Conservation (phyloP, 2,113 vertebrate species). For the Tor tambroides region DNA sequence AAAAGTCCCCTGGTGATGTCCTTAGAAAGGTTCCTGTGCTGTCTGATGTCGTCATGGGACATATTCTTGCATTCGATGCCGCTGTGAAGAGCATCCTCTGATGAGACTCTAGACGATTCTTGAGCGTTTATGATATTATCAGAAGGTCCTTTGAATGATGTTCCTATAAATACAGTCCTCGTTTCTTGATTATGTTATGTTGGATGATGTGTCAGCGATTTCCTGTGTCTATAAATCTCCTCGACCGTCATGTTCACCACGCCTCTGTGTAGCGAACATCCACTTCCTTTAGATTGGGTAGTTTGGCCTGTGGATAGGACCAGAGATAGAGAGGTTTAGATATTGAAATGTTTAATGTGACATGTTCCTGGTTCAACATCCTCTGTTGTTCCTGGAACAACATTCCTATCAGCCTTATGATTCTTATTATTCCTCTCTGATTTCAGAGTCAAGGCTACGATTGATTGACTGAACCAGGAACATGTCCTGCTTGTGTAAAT, state of each 20-base stretch:
- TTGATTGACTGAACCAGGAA: slow-evolving; percentile 18
- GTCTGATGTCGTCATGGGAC: slow-evolving; percentile 58
- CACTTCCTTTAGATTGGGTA: slow-evolving; percentile 97
- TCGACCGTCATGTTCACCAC: slow-evolving; percentile 82
- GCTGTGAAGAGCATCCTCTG: slow-evolving; percentile 53
- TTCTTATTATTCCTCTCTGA: neutral
- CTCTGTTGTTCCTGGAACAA: neutral
- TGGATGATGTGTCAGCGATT: slow-evolving; percentile 51
- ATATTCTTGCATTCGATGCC: slow-evolving; percentile 42
- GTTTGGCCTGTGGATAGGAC: slow-evolving; percentile 84
- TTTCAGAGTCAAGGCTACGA: neutral
- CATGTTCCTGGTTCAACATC: neutral
- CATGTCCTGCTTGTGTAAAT: neutral
- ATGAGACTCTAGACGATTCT: slow-evolving; percentile 43
- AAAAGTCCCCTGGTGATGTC: slow-evolving; percentile 34
- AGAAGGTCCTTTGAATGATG: slow-evolving; percentile 24
- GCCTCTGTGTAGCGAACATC: slow-evolving; percentile 98
- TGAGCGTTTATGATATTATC: slow-evolving; percentile 28
- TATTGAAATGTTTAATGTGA: neutral
- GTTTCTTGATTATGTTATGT: slow-evolving; percentile 48
- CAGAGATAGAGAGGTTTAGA: neutral
- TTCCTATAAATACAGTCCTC: slow-evolving; percentile 53
- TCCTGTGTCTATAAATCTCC: slow-evolving; percentile 52
- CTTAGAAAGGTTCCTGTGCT: too few relatives aligned
- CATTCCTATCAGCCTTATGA: neutral